These are phyloP conservation scores for Jaculus jaculus DNA, from an alignment of 2,113 vertebrate genomes.

Conservation along the genomic window DNA sequence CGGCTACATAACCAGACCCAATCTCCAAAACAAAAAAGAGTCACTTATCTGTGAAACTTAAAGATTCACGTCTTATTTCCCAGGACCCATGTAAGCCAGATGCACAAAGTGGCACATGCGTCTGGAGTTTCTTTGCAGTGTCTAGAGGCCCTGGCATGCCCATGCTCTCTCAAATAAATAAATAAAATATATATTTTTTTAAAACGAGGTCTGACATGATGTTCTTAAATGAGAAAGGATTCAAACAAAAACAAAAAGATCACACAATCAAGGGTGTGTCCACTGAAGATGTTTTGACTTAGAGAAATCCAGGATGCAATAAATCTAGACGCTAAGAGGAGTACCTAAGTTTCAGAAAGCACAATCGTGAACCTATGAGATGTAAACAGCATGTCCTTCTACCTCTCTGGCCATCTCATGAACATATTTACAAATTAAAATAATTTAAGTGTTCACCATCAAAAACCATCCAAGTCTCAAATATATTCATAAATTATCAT, in stretches of 20 bases:
- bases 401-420: neutral
- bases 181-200: too few relatives aligned
- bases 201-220: neutral
- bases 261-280: neutral
- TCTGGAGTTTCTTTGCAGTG: too few relatives aligned
- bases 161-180: too few relatives aligned
- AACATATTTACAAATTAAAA: neutral
- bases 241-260: conserved; percentile 23
- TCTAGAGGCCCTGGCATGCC: too few relatives aligned
- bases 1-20: neutral
- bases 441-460: neutral
- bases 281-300: neutral
- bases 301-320: neutral
- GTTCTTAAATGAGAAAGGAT: neutral
- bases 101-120: too few relatives aligned
- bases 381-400: neutral
- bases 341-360: neutral
- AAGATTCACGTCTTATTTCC: too few relatives aligned
- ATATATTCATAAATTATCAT: neutral
- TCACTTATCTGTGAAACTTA: neutral
- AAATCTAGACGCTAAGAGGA: conserved; percentile 12
- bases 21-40: neutral
- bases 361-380: neutral
- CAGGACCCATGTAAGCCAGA: too few relatives aligned
- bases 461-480: conserved; percentile 32